Base-by-base conservation (phyloP, 2,888 invertebrate species). In the Papilio elwesi region DNA sequence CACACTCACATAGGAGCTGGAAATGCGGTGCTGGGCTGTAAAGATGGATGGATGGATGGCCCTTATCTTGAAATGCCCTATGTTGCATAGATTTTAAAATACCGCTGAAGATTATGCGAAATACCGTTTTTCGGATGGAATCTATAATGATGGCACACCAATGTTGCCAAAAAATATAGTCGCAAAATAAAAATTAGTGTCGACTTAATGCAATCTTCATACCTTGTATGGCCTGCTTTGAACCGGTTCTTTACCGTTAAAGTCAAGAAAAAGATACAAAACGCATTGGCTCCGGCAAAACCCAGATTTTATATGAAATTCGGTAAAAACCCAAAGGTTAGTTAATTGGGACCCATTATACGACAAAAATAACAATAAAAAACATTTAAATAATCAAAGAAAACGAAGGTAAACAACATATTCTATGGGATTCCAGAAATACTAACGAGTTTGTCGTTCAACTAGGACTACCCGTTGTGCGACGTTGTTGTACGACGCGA, bases 181-280 rank as follows among this genome's bases (percentile, higher is more conserved):
- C 57, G 59, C 38, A 43, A 55, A 71, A 62, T 43, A 26, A 11
- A 68, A 62, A 71, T 65, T 26, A 51, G 49, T n/a, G 57, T 26
- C 55, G 38, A 62, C 5, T 52, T 47, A 62, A 47, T 71, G 67
- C 43, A 49, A 38, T 12, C 36, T 16, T 51, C 16, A 43, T 51
- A 26, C 38, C 57, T 38, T 52, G 15, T 36, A 43, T 59, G 51
- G 59, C 52, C 59, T n/a, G 38, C 12, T 62, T 72, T 53, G 9
- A 59, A 68, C 72, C 43, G 72, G 72, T 72, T 72, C 52, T 13
- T 38, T 13, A 51, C 51, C 67, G 67, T 67, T 66, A 67, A 71
- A 67, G 47, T 53, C 43, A 16, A 70, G 53, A 70, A 71, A 66
- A 65, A 67, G n/a, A 36, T 26, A 70, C 38, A 57, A 65, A 38